Evolutionary conservation across 2,113 vertebrate species (phyloP).

Genomic region (Monopterus albus): DNA sequence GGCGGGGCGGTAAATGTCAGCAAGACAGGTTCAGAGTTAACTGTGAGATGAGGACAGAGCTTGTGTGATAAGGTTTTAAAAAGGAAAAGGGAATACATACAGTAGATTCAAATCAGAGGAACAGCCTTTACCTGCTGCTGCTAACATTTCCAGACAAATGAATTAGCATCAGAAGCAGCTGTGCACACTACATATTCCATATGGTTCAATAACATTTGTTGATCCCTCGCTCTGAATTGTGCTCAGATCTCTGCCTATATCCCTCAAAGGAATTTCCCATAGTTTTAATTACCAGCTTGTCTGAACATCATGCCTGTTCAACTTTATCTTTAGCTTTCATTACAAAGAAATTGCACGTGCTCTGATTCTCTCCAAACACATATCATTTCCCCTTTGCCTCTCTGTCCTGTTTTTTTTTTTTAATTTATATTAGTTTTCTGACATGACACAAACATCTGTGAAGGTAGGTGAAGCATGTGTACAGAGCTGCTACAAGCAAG

Average conservation of each 20-base stretch:
- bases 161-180: constrained; percentile 38
- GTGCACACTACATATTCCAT: constrained; percentile 25
- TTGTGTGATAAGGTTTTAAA: constrained; percentile 9
- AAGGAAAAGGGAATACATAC: neutral
- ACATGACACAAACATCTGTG: constrained; percentile 39
- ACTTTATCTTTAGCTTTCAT: constrained; percentile 32
- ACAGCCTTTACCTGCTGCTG: constrained; percentile 2
- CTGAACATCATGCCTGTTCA: constrained; percentile 38
- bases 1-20: constrained; percentile 34
- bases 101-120: constrained; percentile 8
- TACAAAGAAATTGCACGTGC: constrained; percentile 23
- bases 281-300: constrained; percentile 66
- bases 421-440: constrained; percentile 41
- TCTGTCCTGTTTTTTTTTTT: constrained; percentile 29
- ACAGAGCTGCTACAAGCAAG: constrained; percentile 37
- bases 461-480: constrained; percentile 11
- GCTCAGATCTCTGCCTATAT: constrained; percentile 26
- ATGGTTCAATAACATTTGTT: constrained; percentile 38
- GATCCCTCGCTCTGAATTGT: constrained; percentile 21
- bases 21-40: constrained; percentile 22
- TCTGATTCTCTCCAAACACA: constrained; percentile 27
- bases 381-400: constrained; percentile 19
- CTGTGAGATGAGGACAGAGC: neutral
- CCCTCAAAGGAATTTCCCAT: constrained; percentile 48
- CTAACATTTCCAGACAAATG: constrained; percentile 26